A percentile compares a stretch with the other conserved stretches of the same genome.
Evolutionary conservation across 1,140 invertebrate species (phyloP).

Genomic region (Augochlora pura): DNA sequence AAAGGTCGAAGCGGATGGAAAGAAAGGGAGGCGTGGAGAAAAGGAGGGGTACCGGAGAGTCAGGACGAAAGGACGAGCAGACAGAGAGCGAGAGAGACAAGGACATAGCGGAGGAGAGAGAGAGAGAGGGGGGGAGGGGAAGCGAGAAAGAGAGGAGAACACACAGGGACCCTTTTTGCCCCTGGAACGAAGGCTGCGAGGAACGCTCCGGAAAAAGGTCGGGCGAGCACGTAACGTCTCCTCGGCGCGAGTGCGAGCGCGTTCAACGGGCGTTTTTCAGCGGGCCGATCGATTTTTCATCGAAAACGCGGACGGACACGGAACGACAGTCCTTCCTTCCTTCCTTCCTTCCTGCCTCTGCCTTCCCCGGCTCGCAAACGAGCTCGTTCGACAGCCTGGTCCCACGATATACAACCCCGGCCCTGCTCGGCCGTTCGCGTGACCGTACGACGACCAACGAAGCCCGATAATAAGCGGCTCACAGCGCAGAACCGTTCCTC

Average conservation of each 20-base stretch:
- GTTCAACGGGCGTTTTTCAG: constrained; percentile 43
- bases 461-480: constrained; percentile 54
- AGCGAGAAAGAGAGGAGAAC: not conserved
- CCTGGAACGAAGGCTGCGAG: constrained; percentile 56
- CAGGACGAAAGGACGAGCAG: constrained; percentile 2
- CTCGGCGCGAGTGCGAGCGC: constrained; percentile 7
- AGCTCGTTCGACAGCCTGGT: constrained; percentile 47
- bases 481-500: constrained; percentile 54
- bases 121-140: no score
- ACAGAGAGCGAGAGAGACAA: not conserved
- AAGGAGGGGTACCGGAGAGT: constrained; percentile 1
- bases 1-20: not conserved
- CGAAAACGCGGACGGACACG: constrained; percentile 54
- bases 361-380: constrained; percentile 38
- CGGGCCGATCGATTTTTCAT: constrained; percentile 58
- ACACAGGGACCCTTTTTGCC: constrained; percentile 49
- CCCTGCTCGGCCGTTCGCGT: constrained; percentile 41
- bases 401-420: constrained; percentile 46
- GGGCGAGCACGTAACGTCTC: constrained; percentile 56
- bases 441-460: constrained; percentile 46
- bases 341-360: not conserved
- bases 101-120: not conserved
- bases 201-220: constrained; percentile 54
- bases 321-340: not conserved
- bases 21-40: constrained; percentile 1